phyloP scores from a whole-genome alignment of 2,797 vertebrate genomes.

The Podarcis lilfordi region DNA sequence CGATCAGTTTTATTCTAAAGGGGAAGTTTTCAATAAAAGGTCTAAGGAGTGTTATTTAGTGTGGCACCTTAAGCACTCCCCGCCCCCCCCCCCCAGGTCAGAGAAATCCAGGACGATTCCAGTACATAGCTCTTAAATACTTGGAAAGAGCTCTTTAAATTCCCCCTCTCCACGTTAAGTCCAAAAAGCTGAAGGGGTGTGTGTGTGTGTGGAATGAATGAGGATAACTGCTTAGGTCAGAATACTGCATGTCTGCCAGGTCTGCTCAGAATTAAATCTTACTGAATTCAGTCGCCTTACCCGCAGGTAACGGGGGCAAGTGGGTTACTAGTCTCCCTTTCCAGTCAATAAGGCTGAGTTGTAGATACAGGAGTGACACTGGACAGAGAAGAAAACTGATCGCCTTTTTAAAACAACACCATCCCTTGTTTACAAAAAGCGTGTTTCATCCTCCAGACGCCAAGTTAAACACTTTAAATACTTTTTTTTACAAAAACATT shows the following conservation, averaged over 20 bases:
- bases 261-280: background rate
- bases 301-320: background rate
- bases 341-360: background rate
- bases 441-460: background rate
- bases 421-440: background rate
- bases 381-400: background rate
- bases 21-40: background rate
- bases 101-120: conserved; percentile 58
- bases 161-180: too few relatives aligned
- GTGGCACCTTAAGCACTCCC: background rate
- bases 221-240: background rate
- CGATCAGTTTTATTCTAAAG: background rate
- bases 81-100: conserved; percentile 62
- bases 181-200: background rate
- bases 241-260: background rate
- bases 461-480: background rate
- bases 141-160: background rate
- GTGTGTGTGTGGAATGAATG: too few relatives aligned
- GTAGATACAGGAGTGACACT: background rate
- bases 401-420: background rate
- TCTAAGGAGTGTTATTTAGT: background rate
- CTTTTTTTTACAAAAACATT: background rate
- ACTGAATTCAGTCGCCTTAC: background rate
- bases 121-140: conserved; percentile 37
- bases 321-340: background rate